Conservation (phyloP, 2,888 invertebrate genomes). For the Rhimphoctona megacephalus region DNA sequence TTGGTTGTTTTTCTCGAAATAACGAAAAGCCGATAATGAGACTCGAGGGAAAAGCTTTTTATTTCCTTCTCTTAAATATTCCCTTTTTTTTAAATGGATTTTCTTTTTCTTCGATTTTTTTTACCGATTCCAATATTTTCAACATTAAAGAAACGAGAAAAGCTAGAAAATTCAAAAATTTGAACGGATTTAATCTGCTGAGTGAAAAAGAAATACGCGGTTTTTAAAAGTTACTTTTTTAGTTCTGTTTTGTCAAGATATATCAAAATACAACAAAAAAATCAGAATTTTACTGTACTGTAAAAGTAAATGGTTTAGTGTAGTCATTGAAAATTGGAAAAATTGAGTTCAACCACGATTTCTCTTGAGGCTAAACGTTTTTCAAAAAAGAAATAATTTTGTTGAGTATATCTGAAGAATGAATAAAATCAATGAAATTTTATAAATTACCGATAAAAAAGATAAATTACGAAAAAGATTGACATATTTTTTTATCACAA, state of each 20-base stretch:
- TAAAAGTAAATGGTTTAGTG: neutral
- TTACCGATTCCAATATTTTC: neutral
- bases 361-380: neutral
- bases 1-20: neutral
- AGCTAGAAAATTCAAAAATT: neutral
- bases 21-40: slow-evolving; percentile 2
- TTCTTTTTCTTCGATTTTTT: neutral
- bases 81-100: neutral
- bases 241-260: neutral
- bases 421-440: too few relatives aligned
- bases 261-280: neutral
- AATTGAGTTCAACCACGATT: neutral
- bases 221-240: neutral
- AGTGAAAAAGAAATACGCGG: neutral
- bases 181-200: neutral
- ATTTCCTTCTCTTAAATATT: neutral
- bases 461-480: neutral
- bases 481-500: neutral
- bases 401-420: too few relatives aligned
- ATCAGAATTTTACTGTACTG: neutral
- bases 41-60: slow-evolving; percentile 46
- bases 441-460: neutral
- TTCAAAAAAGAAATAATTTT: neutral
- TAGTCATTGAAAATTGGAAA: neutral
- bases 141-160: neutral